Evolutionary conservation across 2,797 vertebrate species (phyloP).

Genomic region (Clarias laeviceps): DNA sequence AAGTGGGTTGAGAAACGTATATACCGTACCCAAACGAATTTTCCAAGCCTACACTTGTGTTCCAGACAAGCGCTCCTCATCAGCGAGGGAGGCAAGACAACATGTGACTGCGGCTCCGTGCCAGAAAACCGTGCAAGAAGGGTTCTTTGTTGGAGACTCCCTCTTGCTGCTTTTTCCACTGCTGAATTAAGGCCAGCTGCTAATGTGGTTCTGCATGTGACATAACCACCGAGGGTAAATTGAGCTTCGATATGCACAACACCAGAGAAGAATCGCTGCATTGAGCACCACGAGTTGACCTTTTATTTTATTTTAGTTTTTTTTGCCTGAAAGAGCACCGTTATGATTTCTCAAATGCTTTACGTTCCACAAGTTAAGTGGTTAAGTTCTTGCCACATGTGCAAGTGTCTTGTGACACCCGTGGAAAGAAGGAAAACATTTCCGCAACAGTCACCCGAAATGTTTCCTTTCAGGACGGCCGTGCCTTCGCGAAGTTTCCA

Average conservation of each 20-base stretch:
- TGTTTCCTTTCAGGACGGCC: slow-evolving; percentile 43
- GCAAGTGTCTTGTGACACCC: slow-evolving; percentile 56
- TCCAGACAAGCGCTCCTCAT: slow-evolving; percentile 43
- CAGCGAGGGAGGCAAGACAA: slow-evolving; percentile 37
- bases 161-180: slow-evolving; percentile 43
- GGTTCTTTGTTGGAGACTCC: slow-evolving; percentile 58
- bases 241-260: slow-evolving; percentile 49
- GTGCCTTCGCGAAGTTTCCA: slow-evolving; percentile 9
- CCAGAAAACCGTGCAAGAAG: slow-evolving; percentile 48
- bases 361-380: slow-evolving; percentile 31
- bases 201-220: slow-evolving; percentile 57
- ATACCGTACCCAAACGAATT: background rate
- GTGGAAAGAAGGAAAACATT: slow-evolving; percentile 25
- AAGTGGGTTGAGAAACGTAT: slow-evolving; percentile 12
- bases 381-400: slow-evolving; percentile 35
- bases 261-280: slow-evolving; percentile 53
- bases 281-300: slow-evolving; percentile 49
- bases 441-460: slow-evolving; percentile 62
- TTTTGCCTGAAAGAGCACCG: slow-evolving; percentile 38
- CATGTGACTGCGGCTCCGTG: slow-evolving; percentile 48
- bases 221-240: slow-evolving; percentile 47
- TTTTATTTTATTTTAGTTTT: slow-evolving; percentile 42
- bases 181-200: slow-evolving; percentile 40
- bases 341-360: slow-evolving; percentile 38
- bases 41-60: slow-evolving; percentile 20